These are phyloP conservation scores for Montipora efflorescens DNA, from an alignment of 64 coral and sea anemone genomes.

Conservation along the genomic window DNA sequence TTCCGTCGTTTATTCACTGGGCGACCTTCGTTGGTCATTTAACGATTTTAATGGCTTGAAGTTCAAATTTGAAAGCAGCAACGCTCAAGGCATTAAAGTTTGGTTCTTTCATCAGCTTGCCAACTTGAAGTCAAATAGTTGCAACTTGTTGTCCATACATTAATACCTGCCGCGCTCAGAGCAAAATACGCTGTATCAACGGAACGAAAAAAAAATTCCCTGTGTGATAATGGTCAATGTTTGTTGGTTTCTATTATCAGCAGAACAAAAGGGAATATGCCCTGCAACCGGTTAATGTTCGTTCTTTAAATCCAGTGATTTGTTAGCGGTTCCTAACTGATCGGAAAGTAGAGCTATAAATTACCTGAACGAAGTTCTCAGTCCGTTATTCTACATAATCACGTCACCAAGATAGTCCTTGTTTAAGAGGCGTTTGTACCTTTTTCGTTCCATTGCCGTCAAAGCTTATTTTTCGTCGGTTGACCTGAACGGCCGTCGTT, in stretches of 20 bases:
- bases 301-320: background rate
- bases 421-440: background rate
- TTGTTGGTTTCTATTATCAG: background rate
- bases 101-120: background rate
- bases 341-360: background rate
- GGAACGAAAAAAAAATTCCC: background rate
- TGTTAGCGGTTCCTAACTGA: background rate
- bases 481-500: too few relatives aligned
- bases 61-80: constrained; percentile 9
- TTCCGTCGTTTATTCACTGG: background rate
- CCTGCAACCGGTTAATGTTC: background rate
- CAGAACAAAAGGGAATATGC: background rate
- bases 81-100: background rate
- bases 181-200: background rate
- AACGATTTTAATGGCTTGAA: background rate
- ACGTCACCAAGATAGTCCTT: background rate
- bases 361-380: background rate
- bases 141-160: background rate
- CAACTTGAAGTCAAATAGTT: background rate
- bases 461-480: too few relatives aligned
- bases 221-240: too few relatives aligned
- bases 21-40: background rate
- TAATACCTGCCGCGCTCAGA: background rate
- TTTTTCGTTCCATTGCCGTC: background rate
- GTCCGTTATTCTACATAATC: background rate